Percentiles rank a stretch among this genome's conserved stretches.
Evolutionary conservation across 1,140 invertebrate species (phyloP).

Genomic region (Meloidogyne hapla): DNA sequence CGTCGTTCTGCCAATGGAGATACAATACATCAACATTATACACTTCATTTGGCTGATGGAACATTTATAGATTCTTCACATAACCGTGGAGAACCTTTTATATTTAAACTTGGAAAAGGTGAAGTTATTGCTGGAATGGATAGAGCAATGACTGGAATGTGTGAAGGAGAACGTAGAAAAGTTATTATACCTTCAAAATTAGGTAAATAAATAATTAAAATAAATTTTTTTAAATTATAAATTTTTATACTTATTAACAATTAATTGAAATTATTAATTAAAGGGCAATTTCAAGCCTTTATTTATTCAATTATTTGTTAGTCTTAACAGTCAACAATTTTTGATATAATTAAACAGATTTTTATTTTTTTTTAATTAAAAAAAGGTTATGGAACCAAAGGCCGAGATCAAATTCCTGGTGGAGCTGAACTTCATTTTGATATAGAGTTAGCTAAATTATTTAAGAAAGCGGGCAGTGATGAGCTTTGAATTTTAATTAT

Average conservation of each 20-base stretch:
- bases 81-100: constrained; percentile 58
- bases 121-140: constrained; percentile 60
- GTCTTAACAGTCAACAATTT: too few relatives aligned
- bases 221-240: not conserved
- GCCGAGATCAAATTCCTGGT: constrained; percentile 50
- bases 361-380: constrained; percentile 6
- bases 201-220: constrained; percentile 25
- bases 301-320: too few relatives aligned
- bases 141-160: constrained; percentile 61
- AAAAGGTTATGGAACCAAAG: constrained; percentile 47
- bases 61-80: constrained; percentile 62
- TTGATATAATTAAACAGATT: too few relatives aligned
- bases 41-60: constrained; percentile 59
- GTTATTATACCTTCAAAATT: constrained; percentile 57
- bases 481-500: constrained; percentile 32
- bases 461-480: constrained; percentile 44
- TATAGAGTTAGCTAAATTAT: constrained; percentile 61
- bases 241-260: not conserved
- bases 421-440: constrained; percentile 61
- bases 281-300: too few relatives aligned
- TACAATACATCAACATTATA: constrained; percentile 63
- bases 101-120: constrained; percentile 53
- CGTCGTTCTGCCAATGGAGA: constrained; percentile 56
- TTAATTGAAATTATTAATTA: constrained; percentile 5
- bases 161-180: constrained; percentile 60